phyloP scores from a whole-genome alignment of 2,113 vertebrate genomes.

The Podarcis cretensis region DNA sequence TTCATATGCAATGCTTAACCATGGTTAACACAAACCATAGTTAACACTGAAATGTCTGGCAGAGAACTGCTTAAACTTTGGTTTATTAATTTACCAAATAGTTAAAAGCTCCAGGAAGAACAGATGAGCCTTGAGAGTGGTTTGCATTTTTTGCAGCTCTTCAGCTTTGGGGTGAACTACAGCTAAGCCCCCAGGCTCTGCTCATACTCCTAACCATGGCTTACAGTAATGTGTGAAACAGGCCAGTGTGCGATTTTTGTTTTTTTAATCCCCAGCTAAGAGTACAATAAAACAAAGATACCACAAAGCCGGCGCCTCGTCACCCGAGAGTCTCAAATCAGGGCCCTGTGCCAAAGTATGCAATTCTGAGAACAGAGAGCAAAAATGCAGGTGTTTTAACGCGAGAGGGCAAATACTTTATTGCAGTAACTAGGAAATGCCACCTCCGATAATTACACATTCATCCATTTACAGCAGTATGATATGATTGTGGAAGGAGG shows the following conservation, averaged over 20 bases:
- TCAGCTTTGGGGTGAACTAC: no score
- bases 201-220: no score
- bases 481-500: constrained; percentile 38
- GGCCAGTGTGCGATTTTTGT: background rate
- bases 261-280: fast-evolving
- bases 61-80: no score
- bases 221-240: no score
- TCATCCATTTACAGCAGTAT: constrained; percentile 65
- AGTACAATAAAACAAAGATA: background rate
- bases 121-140: no score
- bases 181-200: no score
- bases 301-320: background rate
- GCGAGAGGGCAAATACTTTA: constrained; percentile 56
- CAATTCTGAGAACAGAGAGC: constrained; percentile 49
- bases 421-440: constrained; percentile 49
- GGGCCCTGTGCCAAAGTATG: constrained; percentile 44
- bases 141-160: no score
- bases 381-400: constrained; percentile 64
- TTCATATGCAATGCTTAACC: no score
- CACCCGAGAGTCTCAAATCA: fast-evolving
- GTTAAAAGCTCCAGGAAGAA: no score
- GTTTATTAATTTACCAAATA: no score
- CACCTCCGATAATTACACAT: constrained; percentile 71
- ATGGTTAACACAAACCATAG: no score
- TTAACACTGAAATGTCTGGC: no score